Percentiles rank a stretch among this genome's conserved stretches.
phyloP scores from a whole-genome alignment of 2,113 vertebrate genomes.

The Pachycephala philippinensis region DNA sequence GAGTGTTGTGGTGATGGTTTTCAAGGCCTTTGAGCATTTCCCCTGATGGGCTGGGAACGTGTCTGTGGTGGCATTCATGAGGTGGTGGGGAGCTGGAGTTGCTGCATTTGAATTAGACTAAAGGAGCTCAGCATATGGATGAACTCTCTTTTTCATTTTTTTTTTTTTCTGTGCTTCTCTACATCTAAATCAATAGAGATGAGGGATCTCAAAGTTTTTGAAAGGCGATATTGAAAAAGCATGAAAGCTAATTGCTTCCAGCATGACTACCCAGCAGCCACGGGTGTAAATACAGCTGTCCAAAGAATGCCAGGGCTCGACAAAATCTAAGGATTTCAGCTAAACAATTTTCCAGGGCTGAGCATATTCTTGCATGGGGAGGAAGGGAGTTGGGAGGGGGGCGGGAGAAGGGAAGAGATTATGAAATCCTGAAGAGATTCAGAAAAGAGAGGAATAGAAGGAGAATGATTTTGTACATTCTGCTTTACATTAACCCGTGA shows the following conservation, averaged over 20 bases:
- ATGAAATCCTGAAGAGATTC: not conserved
- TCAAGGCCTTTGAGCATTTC: not conserved
- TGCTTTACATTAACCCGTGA: not conserved
- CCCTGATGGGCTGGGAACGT: not conserved
- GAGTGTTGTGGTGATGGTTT: not conserved
- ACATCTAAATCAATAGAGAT: slow-evolving; percentile 4
- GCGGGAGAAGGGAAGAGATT: not conserved
- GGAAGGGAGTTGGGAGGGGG: not conserved
- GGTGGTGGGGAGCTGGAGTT: not conserved
- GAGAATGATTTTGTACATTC: not conserved
- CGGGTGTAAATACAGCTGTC: slow-evolving; percentile 46
- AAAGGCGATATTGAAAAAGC: slow-evolving; percentile 37
- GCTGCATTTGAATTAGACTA: not conserved
- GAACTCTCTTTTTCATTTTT: not conserved
- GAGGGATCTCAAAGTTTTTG: slow-evolving; percentile 41
- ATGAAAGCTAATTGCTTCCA: slow-evolving; percentile 54
- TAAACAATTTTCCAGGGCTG: slow-evolving; percentile 14
- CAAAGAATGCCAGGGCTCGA: slow-evolving; percentile 3
- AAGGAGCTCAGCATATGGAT: slow-evolving; percentile 5
- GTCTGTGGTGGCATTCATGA: not conserved
- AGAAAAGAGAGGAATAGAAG: not conserved
- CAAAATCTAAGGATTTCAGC: slow-evolving; percentile 38
- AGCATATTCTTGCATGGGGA: not conserved
- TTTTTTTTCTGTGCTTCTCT: not conserved
- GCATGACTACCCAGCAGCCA: slow-evolving; percentile 19